Base-by-base conservation (phyloP, 2,797 vertebrate species). In the Enteromius afrohamiltoni region DNA sequence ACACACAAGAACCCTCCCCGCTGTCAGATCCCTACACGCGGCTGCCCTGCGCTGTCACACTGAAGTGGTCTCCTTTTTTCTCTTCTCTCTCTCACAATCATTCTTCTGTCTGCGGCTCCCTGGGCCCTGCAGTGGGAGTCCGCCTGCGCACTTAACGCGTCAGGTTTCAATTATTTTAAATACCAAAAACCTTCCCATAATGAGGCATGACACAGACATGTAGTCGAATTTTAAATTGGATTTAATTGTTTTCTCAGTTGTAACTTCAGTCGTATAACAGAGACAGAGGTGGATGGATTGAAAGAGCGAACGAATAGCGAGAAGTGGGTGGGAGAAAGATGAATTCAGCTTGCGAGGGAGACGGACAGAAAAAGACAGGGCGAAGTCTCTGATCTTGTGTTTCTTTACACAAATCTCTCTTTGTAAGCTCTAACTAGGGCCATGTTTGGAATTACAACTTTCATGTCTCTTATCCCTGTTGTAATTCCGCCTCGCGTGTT, bases 1-100 rank as follows among this genome's bases (percentile, higher is more conserved):
- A 94, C 92, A 88, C 94, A 92, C 92, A 95, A 92, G 90, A 89
- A 89, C 87, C 68, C 78, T 87, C 88, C 85, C 55, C 34, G 62
- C 86, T 81, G 68, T 77, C 80, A 79, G 79, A 85, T 86, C 83
- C 78, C 83, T 53, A 70, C 69, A 80, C 83, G 42, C 47, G 65
- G 49, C 80, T 69, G 85, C 67, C 83, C 83, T 76, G 83, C 42
- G 86, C 82, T 84, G 84, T 86, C 85, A 85, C 64, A 37, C 86
- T 86, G 80, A 83, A 85, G 86, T 86, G 69, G 37, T 58, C 83
- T 67, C 79, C 45, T 62, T 76, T 62, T 77, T 42, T 55, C 88
- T 65, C 86, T 65, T 45, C 40, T 42, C 49, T 67, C 68, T 67
- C 75, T 16, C 29, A 77, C 73, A 62, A 31, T 80, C 69, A 42